A percentile compares a stretch with the other conserved stretches of the same genome.
phyloP scores from a whole-genome alignment of 1,140 invertebrate species.

The Solen grandis region DNA sequence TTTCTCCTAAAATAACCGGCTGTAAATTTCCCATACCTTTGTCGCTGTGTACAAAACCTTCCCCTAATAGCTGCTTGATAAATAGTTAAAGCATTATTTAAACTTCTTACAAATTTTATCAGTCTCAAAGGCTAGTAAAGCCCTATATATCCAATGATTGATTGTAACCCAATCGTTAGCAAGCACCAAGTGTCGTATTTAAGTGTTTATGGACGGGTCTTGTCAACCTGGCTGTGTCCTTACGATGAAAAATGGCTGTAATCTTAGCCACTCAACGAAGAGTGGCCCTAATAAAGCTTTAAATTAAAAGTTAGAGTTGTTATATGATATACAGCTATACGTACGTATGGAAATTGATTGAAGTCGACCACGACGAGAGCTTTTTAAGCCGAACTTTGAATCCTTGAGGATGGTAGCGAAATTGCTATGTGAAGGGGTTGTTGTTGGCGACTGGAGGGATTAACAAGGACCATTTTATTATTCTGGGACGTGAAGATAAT shows the following conservation, averaged over 20 bases:
- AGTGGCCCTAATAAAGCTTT: conserved; percentile 27
- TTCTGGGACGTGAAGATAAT: no score
- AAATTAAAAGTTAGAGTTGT: conserved; percentile 44
- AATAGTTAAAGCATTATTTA: conserved; percentile 56
- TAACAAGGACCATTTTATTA: no score
- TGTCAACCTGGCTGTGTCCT: conserved; percentile 42
- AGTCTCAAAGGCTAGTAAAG: conserved; percentile 48
- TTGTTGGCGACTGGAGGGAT: no score
- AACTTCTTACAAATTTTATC: conserved; percentile 57
- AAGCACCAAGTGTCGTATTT: conserved; percentile 42
- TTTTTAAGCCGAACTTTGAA: no score
- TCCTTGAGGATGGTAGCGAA: no score
- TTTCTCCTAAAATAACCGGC: background rate
- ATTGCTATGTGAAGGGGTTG: no score
- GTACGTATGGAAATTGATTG: background rate
- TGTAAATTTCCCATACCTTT: conserved; percentile 50
- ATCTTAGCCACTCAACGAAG: conserved; percentile 26
- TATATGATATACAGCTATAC: conserved; percentile 9
- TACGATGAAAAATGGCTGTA: conserved; percentile 52
- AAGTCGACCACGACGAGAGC: background rate
- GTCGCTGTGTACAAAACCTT: conserved; percentile 42
- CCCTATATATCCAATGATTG: conserved; percentile 53
- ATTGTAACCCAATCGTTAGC: conserved; percentile 54
- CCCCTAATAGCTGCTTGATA: conserved; percentile 40
- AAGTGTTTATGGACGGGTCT: conserved; percentile 53